Evolutionary conservation across 2,113 vertebrate species (phyloP).

Genomic region (Probosciger aterrimus): DNA sequence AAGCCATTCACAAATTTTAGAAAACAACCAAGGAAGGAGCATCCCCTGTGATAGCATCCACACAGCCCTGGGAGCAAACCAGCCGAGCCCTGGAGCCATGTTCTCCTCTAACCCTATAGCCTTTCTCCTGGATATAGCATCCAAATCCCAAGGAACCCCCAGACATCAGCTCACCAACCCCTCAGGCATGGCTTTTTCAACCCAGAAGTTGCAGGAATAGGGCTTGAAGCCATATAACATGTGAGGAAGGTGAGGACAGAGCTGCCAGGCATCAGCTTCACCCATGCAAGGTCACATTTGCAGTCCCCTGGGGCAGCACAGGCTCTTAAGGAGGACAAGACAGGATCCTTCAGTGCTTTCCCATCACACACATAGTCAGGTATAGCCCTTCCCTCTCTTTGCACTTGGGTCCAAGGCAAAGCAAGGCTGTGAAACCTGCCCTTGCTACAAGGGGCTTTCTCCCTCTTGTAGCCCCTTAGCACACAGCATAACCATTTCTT

Average conservation of each 20-base stretch:
- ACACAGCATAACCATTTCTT: not conserved
- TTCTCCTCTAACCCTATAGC: not conserved
- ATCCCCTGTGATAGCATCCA: not conserved
- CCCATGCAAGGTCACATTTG: no score
- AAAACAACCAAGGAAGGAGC: not conserved
- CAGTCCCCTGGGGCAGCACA: accelerated
- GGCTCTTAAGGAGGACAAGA: not conserved
- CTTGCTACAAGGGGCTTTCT: accelerated
- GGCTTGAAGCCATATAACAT: not conserved
- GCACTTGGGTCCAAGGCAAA: not conserved
- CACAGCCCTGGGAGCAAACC: not conserved
- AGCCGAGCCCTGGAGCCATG: not conserved
- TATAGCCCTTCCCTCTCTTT: not conserved
- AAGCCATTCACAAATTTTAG: not conserved
- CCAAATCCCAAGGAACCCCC: not conserved
- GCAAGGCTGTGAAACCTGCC: not conserved
- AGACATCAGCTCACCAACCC: not conserved
- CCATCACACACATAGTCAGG: not conserved
- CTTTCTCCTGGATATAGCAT: not conserved
- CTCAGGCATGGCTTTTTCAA: not conserved
- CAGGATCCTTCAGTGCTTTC: not conserved
- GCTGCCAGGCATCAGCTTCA: not conserved
- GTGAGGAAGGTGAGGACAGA: not conserved
- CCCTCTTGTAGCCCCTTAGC: not conserved
- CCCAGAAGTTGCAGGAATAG: not conserved